A percentile compares a stretch with the other conserved stretches of the same genome.
Evolutionary conservation across 2,797 vertebrate genomes (phyloP).

Genomic region (Poeciliopsis presidionis): DNA sequence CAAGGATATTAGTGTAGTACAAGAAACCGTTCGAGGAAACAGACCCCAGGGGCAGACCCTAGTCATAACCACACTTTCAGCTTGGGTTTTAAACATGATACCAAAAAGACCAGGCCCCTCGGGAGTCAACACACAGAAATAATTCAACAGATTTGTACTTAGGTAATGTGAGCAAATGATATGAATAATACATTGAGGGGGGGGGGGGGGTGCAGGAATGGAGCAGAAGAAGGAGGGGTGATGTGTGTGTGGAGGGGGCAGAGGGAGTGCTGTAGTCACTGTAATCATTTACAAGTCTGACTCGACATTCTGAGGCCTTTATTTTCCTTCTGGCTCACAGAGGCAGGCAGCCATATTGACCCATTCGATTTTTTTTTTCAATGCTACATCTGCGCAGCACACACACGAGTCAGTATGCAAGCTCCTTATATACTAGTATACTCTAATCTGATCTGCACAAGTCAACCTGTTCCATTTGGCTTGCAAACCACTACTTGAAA

Average conservation of each 20-base stretch:
- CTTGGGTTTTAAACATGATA: slow-evolving; percentile 83
- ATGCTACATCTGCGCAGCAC: slow-evolving; percentile 37
- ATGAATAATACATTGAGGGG: slow-evolving; percentile 77
- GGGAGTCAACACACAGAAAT: slow-evolving; percentile 79
- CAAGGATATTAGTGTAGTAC: slow-evolving; percentile 88
- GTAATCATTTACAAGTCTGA: slow-evolving; percentile 72
- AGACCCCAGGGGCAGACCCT: slow-evolving; percentile 85
- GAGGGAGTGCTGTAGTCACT: slow-evolving; percentile 49
- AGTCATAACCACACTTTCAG: slow-evolving; percentile 85
- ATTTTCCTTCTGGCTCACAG: slow-evolving; percentile 35
- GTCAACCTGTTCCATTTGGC: slow-evolving; percentile 73
- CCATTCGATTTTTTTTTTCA: slow-evolving; percentile 20
- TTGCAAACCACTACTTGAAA: neutral
- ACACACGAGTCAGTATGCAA: slow-evolving; percentile 19
- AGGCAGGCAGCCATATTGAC: slow-evolving; percentile 63
- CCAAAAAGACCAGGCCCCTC: slow-evolving; percentile 74
- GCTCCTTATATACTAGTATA: slow-evolving; percentile 54
- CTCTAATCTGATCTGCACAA: slow-evolving; percentile 34
- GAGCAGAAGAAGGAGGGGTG: slow-evolving; percentile 44
- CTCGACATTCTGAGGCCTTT: slow-evolving; percentile 68
- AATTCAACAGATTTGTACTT: slow-evolving; percentile 83
- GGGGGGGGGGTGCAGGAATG: slow-evolving; percentile 42
- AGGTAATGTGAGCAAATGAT: slow-evolving; percentile 81
- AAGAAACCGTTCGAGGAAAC: slow-evolving; percentile 83
- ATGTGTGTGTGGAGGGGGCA: slow-evolving; percentile 10